phyloP scores from a whole-genome alignment of 1,140 invertebrate species.

The Radopholus similis region DNA sequence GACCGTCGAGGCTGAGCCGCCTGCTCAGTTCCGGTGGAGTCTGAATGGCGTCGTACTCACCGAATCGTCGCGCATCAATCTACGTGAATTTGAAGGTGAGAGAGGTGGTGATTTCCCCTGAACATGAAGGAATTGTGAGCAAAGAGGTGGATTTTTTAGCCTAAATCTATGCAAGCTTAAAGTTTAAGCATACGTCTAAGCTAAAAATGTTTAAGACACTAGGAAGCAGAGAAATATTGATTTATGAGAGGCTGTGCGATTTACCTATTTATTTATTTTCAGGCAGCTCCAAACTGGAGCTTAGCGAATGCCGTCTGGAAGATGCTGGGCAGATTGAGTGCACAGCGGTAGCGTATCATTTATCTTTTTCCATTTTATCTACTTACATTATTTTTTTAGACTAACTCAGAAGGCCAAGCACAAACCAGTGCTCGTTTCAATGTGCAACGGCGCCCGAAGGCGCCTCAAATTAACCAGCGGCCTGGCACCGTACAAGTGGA shows the following conservation, averaged over 20 bases:
- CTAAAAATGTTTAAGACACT: not conserved
- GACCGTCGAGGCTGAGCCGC: conserved; percentile 54
- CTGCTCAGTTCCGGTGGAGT: conserved; percentile 48
- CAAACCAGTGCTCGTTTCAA: conserved; percentile 33
- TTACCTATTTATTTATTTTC: not conserved
- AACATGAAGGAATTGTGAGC: not conserved
- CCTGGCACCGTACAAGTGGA: conserved; percentile 44
- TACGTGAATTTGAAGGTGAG: too few species aligned
- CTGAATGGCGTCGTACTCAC: conserved; percentile 49
- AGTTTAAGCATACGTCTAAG: too few species aligned
- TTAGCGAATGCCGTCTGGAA: conserved; percentile 37
- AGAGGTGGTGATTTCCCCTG: too few species aligned
- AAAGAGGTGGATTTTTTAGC: not conserved
- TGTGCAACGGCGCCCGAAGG: conserved; percentile 38
- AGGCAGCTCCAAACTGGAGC: conserved; percentile 52
- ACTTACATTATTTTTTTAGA: too few species aligned
- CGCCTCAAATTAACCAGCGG: conserved; percentile 42
- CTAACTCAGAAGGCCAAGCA: conserved; percentile 51
- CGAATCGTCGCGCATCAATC: too few species aligned
- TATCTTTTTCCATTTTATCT: too few species aligned
- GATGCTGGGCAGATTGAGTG: conserved; percentile 45
- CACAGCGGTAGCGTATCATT: too few species aligned
- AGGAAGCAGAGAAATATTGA: not conserved
- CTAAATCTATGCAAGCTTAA: too few species aligned
- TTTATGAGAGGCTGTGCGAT: not conserved